phyloP scores from a whole-genome alignment of 2,113 vertebrate genomes.

The Nibea coibor region DNA sequence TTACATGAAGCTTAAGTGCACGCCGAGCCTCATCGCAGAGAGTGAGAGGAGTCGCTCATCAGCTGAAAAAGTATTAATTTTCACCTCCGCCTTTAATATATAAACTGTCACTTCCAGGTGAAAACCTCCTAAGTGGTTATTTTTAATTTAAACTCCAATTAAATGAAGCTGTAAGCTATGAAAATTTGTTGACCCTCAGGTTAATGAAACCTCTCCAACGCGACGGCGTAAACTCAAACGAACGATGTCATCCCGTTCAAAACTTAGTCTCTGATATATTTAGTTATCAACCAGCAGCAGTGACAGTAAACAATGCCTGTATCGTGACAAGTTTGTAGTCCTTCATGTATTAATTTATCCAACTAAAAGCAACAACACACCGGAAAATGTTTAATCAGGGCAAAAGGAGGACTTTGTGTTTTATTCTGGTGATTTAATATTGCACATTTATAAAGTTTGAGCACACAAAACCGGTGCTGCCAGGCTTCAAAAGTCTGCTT shows the following conservation, averaged over 20 bases:
- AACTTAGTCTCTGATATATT: conserved; percentile 11
- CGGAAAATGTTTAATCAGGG: not conserved
- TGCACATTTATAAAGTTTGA: not conserved
- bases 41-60: conserved; percentile 10
- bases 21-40: not conserved
- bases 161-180: conserved; percentile 21
- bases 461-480: too few species aligned
- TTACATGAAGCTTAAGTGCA: conserved; percentile 21
- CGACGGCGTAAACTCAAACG: not conserved
- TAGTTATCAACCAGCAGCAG: not conserved
- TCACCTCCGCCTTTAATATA: not conserved
- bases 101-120: conserved; percentile 12
- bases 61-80: conserved; percentile 5
- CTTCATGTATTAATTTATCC: not conserved
- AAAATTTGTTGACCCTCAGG: conserved; percentile 25
- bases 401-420: not conserved
- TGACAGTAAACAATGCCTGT: not conserved
- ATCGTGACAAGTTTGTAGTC: not conserved
- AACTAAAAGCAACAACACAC: not conserved
- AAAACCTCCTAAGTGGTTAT: conserved; percentile 15
- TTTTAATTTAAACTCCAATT: conserved; percentile 41
- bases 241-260: conserved; percentile 5
- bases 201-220: conserved; percentile 53
- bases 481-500: not conserved
- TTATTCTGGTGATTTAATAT: not conserved